Evolutionary conservation across 2,888 invertebrate genomes (phyloP).

Genomic region (Pyrrhosoma nymphula): DNA sequence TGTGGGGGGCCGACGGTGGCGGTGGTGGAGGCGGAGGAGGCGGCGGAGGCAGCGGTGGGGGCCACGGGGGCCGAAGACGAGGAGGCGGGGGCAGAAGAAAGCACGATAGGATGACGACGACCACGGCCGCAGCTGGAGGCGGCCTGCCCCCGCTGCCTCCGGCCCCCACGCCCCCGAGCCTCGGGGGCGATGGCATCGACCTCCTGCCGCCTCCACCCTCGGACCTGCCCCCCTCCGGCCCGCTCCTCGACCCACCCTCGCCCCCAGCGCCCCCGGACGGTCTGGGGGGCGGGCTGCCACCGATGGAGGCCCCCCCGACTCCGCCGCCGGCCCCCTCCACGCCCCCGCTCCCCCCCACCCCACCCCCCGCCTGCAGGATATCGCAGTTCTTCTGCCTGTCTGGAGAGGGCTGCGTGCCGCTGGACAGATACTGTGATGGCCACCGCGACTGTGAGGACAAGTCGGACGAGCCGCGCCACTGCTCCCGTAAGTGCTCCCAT

Average conservation of each 20-base stretch:
- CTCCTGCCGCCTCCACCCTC: background rate
- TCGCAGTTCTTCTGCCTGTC: constrained; percentile 83
- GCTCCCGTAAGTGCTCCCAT: constrained; percentile 85
- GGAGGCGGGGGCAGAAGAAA: constrained; percentile 40
- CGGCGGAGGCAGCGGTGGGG: constrained; percentile 5
- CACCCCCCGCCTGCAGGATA: constrained; percentile 78
- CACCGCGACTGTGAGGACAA: constrained; percentile 88
- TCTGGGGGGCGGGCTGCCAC: background rate
- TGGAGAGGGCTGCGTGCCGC: constrained; percentile 84
- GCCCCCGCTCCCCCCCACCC: constrained; percentile 61
- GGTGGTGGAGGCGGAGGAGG: constrained; percentile 27
- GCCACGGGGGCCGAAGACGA: constrained; percentile 30
- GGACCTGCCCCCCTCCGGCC: background rate
- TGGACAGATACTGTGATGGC: constrained; percentile 89
- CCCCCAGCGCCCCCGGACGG: background rate
- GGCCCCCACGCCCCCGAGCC: background rate
- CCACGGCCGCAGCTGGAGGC: background rate
- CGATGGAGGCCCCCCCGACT: constrained; percentile 2
- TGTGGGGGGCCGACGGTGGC: constrained; percentile 47
- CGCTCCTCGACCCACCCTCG: background rate
- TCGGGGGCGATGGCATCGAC: background rate
- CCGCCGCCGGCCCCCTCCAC: constrained; percentile 58
- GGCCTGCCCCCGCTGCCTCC: background rate
- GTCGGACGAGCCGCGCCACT: constrained; percentile 87
- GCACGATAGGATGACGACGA: constrained; percentile 43